These are phyloP conservation scores for Dipodomys merriami DNA, from an alignment of 2,113 vertebrate genomes.

Conservation along the genomic window DNA sequence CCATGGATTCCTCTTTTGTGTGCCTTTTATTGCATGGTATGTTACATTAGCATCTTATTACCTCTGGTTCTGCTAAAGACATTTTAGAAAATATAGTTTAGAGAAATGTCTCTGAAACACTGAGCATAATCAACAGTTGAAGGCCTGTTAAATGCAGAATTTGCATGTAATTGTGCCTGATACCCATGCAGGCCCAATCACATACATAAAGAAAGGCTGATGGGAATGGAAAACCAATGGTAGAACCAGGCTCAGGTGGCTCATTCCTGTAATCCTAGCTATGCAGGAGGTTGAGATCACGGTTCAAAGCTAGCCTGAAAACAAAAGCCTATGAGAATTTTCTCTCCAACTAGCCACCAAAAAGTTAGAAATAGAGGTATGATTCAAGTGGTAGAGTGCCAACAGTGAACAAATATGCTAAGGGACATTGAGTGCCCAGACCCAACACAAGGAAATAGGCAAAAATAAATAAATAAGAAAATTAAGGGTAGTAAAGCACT, in stretches of 20 bases:
- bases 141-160: background rate
- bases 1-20: background rate
- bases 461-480: too few relatives aligned
- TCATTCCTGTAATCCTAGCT: too few relatives aligned
- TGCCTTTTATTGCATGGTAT: background rate
- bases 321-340: too few relatives aligned
- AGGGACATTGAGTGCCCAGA: too few relatives aligned
- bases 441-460: too few relatives aligned
- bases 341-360: too few relatives aligned
- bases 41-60: background rate
- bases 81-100: constrained; percentile 3
- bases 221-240: background rate
- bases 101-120: background rate
- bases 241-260: background rate
- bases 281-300: too few relatives aligned
- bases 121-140: background rate
- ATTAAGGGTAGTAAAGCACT: too few relatives aligned
- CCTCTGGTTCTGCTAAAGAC: background rate
- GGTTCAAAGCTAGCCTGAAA: too few relatives aligned
- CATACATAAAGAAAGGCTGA: background rate
- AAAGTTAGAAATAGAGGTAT: too few relatives aligned
- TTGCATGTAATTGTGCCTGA: background rate
- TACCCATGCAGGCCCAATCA: background rate
- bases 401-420: too few relatives aligned
- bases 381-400: too few relatives aligned